These are phyloP conservation scores for Jordanella pulchra DNA, from an alignment of 2,797 vertebrate species.

Conservation along the genomic window DNA sequence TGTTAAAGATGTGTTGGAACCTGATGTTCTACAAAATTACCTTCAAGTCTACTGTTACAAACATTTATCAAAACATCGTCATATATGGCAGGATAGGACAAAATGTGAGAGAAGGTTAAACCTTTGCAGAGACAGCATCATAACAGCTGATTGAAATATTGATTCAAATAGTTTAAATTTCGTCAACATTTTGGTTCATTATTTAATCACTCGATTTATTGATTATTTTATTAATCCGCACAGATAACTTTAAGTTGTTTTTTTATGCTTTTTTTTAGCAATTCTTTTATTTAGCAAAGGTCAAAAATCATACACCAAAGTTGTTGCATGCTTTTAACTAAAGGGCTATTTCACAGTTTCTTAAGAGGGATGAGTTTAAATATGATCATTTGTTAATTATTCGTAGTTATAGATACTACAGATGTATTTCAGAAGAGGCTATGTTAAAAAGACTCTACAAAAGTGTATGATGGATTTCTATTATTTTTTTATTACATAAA, in stretches of 20 bases:
- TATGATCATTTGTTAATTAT: too few relatives aligned
- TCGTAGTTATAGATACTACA: not conserved
- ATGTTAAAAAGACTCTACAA: not conserved
- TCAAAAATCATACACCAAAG: too few relatives aligned
- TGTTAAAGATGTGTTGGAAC: not conserved
- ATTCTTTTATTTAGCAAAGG: too few relatives aligned
- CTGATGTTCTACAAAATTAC: not conserved
- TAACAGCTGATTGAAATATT: not conserved
- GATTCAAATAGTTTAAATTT: not conserved
- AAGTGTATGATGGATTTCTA: not conserved
- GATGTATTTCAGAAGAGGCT: not conserved
- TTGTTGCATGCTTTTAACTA: too few relatives aligned
- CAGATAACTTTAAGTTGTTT: too few relatives aligned
- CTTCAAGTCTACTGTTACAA: not conserved
- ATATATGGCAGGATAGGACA: not conserved
- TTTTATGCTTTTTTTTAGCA: too few relatives aligned
- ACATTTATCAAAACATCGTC: not conserved
- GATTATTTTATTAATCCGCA: too few relatives aligned
- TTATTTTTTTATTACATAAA: not conserved
- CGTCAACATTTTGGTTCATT: not conserved
- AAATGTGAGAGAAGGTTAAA: not conserved
- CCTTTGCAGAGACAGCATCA: not conserved
- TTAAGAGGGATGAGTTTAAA: too few relatives aligned
- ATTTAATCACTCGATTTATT: too few relatives aligned
- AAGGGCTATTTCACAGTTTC: too few relatives aligned